Base-by-base conservation (phyloP, 2,797 vertebrate species). In the Poeciliopsis paucimaculata region DNA sequence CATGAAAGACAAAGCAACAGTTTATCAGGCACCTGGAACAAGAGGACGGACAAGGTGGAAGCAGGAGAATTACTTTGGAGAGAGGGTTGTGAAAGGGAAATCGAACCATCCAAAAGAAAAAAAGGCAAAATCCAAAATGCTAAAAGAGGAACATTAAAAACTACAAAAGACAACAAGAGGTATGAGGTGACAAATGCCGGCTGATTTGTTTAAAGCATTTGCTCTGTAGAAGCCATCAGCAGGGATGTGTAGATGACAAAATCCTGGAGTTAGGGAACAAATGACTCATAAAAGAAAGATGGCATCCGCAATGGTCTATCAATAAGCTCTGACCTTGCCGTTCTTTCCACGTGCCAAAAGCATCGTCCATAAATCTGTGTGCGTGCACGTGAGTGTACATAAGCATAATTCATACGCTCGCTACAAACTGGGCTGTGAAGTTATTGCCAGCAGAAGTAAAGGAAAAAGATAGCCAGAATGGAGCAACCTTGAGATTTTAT, bases 401-500 rank as follows among this genome's bases (percentile, higher is more conserved):
- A 76, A 84, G 64, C 60, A 72, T 91, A 89, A 93, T 92, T 89
- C 84, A 91, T 88, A 81, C 34, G 83, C 81, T 80, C 55, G 83
- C 82, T 57, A 55, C 80, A 80, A 77, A 86, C 82, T 6, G 26
- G 80, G 83, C 72, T 93, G 84, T 90, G 88, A 92, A 91, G 79
- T 91, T 88, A 77, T 79, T 86, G 86, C 78, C 81, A 62, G 72
- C 81, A 83, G 88, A 92, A 88, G 85, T 87, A 86, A 87, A 90
- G 82, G 85, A 83, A 91, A 88, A 89, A 88, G 84, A 92, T 89
- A 76, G 85, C 89, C 20, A 36, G 72, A 73, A 31, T 77, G 76
- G 71, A 70, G 81, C 85, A 93, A 94, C 93, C 92, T 93, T 95
- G 91, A 90, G 85, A 89, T 90, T 90, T 90, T 89, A 92, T 90